Evolutionary conservation across 2,113 vertebrate species (phyloP).

Genomic region (Orientallactaga bullata): DNA sequence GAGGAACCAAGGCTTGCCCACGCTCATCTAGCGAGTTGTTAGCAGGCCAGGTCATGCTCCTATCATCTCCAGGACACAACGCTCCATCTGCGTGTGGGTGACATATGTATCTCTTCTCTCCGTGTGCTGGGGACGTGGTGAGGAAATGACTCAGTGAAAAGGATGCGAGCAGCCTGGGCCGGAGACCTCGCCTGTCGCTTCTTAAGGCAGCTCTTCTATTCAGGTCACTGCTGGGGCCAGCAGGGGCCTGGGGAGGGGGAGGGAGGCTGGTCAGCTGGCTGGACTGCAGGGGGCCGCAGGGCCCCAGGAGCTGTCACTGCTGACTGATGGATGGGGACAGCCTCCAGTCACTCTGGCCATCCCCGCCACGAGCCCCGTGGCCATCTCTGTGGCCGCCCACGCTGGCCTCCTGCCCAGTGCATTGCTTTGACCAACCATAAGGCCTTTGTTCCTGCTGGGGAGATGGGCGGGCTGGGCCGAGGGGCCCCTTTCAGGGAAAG

Average conservation of each 20-base stretch:
- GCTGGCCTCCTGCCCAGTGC: constrained; percentile 84
- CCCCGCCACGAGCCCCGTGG: constrained; percentile 91
- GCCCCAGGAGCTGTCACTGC: constrained; percentile 93
- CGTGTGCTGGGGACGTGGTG: background rate
- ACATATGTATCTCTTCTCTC: rapidly evolving
- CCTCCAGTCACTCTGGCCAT: constrained; percentile 88
- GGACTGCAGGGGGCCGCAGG: constrained; percentile 85
- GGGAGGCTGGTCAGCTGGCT: constrained; percentile 91
- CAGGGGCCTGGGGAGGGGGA: constrained; percentile 75
- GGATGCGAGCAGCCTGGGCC: background rate
- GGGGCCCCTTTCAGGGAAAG: constrained; percentile 73
- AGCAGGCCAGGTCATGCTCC: background rate
- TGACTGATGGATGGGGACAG: constrained; percentile 97
- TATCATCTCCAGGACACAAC: rapidly evolving
- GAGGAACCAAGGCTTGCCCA: background rate
- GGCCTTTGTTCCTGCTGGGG: constrained; percentile 75
- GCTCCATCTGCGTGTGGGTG: rapidly evolving
- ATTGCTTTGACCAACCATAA: constrained; percentile 71
- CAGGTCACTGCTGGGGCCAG: constrained; percentile 89
- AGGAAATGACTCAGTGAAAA: background rate
- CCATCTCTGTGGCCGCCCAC: constrained; percentile 90
- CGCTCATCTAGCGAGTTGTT: background rate
- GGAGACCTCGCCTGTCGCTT: constrained; percentile 88
- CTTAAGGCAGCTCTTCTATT: constrained; percentile 90
- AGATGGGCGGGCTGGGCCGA: constrained; percentile 13